These are phyloP conservation scores for Paramisgurnus dabryanus DNA, from an alignment of 2,113 vertebrate species.

Conservation along the genomic window DNA sequence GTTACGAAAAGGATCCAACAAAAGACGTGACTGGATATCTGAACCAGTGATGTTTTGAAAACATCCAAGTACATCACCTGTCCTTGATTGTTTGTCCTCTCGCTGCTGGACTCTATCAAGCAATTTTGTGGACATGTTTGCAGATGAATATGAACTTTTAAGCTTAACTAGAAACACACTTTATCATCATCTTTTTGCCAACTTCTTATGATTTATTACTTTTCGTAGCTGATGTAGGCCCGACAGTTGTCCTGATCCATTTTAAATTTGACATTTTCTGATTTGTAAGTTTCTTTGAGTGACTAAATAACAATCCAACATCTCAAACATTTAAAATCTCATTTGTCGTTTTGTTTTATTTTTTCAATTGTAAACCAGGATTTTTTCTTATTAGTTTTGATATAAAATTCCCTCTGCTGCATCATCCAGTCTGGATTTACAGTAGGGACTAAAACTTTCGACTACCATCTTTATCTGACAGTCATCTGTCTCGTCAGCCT, in stretches of 20 bases:
- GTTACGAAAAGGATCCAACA: conserved; percentile 28
- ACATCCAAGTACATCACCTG: neutral
- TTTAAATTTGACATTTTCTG: conserved; percentile 1
- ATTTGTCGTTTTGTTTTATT: conserved; percentile 18
- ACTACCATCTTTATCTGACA: conserved; percentile 23
- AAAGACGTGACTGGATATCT: conserved; percentile 29
- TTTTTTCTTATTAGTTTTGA: conserved; percentile 26
- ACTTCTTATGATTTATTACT: neutral
- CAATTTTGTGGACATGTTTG: conserved; percentile 1
- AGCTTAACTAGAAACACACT: neutral
- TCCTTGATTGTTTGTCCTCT: neutral
- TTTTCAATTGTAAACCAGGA: conserved; percentile 13
- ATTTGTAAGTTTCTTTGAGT: neutral
- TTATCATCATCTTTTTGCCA: conserved; percentile 12
- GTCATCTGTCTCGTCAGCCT: conserved; percentile 7
- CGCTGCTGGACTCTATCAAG: neutral
- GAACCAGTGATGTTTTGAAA: conserved; percentile 14
- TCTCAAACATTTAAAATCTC: conserved; percentile 5
- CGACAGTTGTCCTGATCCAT: neutral
- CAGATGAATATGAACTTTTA: conserved; percentile 14
- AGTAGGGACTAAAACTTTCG: conserved; percentile 32
- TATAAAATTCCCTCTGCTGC: neutral
- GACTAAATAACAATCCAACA: neutral
- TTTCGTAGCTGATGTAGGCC: conserved; percentile 15
- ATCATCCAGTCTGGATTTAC: conserved; percentile 44